phyloP scores from a whole-genome alignment of 2,113 vertebrate species.

The Hippocampus barbouri region DNA sequence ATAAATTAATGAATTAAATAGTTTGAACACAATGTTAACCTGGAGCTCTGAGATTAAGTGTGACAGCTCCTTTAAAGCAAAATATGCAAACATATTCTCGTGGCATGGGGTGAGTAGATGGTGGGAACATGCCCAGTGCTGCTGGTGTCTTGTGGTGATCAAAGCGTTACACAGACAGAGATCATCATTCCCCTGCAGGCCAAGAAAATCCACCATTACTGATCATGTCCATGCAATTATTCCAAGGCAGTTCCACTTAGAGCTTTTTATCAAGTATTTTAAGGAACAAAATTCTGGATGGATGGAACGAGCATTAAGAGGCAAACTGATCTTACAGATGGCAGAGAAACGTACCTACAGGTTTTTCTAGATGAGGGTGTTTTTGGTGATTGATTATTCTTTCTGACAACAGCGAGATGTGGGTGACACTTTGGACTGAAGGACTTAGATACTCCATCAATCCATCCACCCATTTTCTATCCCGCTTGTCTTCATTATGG shows the following conservation, averaged over 20 bases:
- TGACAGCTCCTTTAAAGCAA: constrained; percentile 34
- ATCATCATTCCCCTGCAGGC: constrained; percentile 45
- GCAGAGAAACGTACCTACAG: constrained; percentile 3
- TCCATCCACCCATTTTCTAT: too few relatives aligned
- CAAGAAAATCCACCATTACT: constrained; percentile 49
- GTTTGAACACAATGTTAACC: constrained; percentile 44
- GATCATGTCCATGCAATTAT: constrained; percentile 52
- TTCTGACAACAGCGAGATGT: neutral
- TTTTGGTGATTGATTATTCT: neutral
- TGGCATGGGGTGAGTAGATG: constrained; percentile 43
- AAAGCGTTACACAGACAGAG: constrained; percentile 48
- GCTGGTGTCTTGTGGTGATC: constrained; percentile 57
- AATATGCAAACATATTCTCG: constrained; percentile 50
- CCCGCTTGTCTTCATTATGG: too few relatives aligned
- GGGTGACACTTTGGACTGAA: neutral
- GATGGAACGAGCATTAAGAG: neutral
- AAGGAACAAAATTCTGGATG: constrained; percentile 38
- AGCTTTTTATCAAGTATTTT: constrained; percentile 48
- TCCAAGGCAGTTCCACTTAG: constrained; percentile 25
- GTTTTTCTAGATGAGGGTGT: neutral
- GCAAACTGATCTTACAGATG: constrained; percentile 24
- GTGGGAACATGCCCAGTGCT: constrained; percentile 38
- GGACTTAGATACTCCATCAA: neutral
- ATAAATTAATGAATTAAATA: constrained; percentile 16
- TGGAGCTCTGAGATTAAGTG: constrained; percentile 27